Evolutionary conservation across 1,140 invertebrate species (phyloP), one percentile per base, ranked within the genome.

Genomic region (Rhopalosiphum maidis): DNA sequence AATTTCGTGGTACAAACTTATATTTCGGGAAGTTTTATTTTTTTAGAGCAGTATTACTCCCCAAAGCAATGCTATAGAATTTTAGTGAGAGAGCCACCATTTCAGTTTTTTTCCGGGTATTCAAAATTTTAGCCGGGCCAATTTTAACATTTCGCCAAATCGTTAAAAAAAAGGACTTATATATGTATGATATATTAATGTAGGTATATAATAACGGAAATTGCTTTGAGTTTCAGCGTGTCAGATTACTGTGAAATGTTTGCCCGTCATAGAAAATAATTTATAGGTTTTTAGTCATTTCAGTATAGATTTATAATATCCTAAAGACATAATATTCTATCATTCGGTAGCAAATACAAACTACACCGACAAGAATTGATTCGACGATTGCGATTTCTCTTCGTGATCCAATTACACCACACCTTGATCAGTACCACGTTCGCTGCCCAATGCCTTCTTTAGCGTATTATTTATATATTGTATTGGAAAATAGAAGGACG

Each of bases 371-470:
- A 23, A 41, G 21, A 25, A 85, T 23, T 43, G 43, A 87, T n/a
- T 30, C 86, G n/a, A 51, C 46, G 46, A 48, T 88, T 88, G 43
- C 46, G 30, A 88, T 88, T 88, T 88, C 86, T 51, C 86, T 22
- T 35, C 43, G 43, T 87, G 85, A 88, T 48, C 25, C 43, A 48
- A 48, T 88, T 48, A 88, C 46, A 48, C 86, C 25, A 51, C 15
- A 48, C 85, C 18, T 30, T 87, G 43, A 23, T 15, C 43, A 23
- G 83, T 86, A 46, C 21, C 35, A 35, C 21, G 0, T 22, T 82
- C n/a, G 35, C 68, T 6, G 35, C 18, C 77, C 18, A 37, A 68
- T 68, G n/a, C 7, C 35, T 37, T 37, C n/a, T 37, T 37, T 82
- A 35, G 9, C 8, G 7, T 83, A 22, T 41, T 83, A 83, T 85